Evolutionary conservation across 2,113 vertebrate genomes (phyloP).

Genomic region (Bos javanicus): DNA sequence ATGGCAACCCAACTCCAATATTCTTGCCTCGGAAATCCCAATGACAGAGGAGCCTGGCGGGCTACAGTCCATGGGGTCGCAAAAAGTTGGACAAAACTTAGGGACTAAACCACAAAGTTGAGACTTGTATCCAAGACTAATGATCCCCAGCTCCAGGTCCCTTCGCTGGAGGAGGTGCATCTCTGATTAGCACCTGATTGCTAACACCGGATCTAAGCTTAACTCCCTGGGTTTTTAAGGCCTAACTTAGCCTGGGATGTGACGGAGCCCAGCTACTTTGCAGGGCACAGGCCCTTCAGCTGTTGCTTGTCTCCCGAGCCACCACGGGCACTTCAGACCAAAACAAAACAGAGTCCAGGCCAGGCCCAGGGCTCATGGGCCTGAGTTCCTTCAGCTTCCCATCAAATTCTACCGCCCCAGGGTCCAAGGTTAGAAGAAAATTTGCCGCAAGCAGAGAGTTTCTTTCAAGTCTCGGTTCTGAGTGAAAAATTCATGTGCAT

Average conservation of each 20-base stretch:
- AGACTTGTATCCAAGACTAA: not conserved
- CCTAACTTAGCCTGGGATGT: not conserved
- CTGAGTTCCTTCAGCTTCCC: not conserved
- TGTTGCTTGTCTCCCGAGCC: too few species aligned
- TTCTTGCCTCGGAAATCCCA: not conserved
- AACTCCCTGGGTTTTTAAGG: not conserved
- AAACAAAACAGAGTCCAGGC: not conserved
- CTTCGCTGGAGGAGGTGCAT: not conserved
- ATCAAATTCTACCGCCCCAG: not conserved
- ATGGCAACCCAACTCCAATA: not conserved
- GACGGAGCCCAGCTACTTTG: fast-evolving
- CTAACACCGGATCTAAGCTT: too few species aligned
- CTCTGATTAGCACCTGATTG: not conserved
- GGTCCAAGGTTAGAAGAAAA: not conserved
- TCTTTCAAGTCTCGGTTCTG: not conserved
- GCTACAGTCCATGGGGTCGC: not conserved
- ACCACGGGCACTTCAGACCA: not conserved
- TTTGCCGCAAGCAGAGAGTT: not conserved
- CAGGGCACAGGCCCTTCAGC: not conserved
- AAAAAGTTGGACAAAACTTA: not conserved
- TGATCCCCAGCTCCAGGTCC: not conserved
- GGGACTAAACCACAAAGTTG: not conserved
- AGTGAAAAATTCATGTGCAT: constrained; percentile 7
- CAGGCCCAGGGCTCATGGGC: fast-evolving
- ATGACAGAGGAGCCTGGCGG: not conserved